phyloP scores from a whole-genome alignment of 2,797 vertebrate species.

The Psittacula echo region DNA sequence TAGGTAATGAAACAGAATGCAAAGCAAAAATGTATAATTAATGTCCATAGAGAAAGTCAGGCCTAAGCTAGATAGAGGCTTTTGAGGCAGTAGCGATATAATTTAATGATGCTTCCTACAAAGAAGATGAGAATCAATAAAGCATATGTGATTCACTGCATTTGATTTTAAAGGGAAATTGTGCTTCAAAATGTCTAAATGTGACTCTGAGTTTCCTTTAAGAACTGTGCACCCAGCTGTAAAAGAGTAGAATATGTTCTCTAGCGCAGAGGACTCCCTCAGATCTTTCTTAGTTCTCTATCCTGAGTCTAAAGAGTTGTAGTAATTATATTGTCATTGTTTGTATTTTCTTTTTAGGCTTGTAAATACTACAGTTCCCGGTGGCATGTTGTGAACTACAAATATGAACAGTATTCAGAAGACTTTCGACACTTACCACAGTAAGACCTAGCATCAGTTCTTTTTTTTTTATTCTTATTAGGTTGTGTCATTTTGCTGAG shows the following conservation, averaged over 20 bases:
- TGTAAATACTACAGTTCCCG: conserved; percentile 96
- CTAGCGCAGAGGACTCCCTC: not conserved
- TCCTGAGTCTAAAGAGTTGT: not conserved
- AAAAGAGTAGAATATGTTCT: not conserved
- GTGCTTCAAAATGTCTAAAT: not conserved
- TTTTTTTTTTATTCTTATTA: not conserved
- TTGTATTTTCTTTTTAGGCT: conserved; percentile 81
- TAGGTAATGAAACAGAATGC: not conserved
- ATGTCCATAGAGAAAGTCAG: not conserved
- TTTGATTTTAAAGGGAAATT: conserved; percentile 25
- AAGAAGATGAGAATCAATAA: not conserved
- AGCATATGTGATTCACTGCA: not conserved
- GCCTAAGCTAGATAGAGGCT: not conserved
- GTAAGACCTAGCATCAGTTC: conserved; percentile 77
- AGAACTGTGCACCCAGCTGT: not conserved
- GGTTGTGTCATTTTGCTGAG: conserved; percentile 9
- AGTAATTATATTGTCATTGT: conserved; percentile 5
- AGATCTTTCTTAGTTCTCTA: not conserved
- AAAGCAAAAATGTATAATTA: not conserved
- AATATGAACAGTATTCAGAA: conserved; percentile 92
- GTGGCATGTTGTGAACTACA: conserved; percentile 92
- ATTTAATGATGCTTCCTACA: not conserved
- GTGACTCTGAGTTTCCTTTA: not conserved
- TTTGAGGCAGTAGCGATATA: not conserved
- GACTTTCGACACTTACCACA: conserved; percentile 92